Evolutionary conservation across 2,797 vertebrate species (phyloP).

Genomic region (Myotis myotis): DNA sequence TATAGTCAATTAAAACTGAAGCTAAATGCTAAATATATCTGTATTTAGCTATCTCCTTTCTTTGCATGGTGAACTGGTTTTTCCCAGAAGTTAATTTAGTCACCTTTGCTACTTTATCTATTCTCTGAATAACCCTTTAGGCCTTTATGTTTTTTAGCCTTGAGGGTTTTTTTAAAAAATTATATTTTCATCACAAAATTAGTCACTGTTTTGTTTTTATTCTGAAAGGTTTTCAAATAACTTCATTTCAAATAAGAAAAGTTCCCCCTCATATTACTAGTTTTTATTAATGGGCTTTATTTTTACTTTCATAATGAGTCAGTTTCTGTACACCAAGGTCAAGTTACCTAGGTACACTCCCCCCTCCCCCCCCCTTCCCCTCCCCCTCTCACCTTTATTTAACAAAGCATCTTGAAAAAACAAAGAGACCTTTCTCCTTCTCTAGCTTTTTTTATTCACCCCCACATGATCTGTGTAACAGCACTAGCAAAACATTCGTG

Average conservation of each 20-base stretch:
- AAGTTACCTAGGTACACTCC: not conserved
- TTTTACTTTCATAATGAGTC: constrained; percentile 28
- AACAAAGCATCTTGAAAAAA: constrained; percentile 39
- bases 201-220: not conserved
- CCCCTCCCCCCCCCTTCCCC: too few species aligned
- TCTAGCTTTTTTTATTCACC: not conserved
- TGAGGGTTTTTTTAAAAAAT: not conserved
- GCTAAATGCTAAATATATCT: not conserved
- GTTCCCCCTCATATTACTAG: not conserved
- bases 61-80: constrained; percentile 28
- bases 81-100: constrained; percentile 34
- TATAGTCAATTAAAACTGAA: constrained; percentile 40
- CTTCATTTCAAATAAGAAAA: not conserved
- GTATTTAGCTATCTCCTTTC: not conserved
- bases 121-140: not conserved
- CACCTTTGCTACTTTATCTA: not conserved
- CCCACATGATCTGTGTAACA: not conserved
- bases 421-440: not conserved
- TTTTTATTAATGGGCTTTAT: constrained; percentile 24
- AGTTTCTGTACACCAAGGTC: not conserved
- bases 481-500: constrained; percentile 30
- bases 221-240: constrained; percentile 43
- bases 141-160: not conserved
- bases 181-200: not conserved
- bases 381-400: not conserved